Evolutionary conservation across 1,140 invertebrate genomes (phyloP).

Genomic region (Copidosoma floridanum): DNA sequence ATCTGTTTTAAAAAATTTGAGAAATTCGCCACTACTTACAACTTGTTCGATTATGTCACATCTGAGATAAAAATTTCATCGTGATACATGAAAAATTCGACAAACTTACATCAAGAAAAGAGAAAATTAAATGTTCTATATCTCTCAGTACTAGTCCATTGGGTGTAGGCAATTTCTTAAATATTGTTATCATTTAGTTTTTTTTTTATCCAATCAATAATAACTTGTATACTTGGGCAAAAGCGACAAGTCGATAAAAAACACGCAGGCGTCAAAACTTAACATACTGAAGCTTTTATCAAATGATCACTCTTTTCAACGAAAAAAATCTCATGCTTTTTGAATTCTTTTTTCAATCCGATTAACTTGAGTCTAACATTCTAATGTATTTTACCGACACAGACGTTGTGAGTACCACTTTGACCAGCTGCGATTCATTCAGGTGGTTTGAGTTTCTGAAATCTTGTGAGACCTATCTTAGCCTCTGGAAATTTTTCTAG

Average conservation of each 20-base stretch:
- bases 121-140: neutral
- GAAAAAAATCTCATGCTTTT: neutral
- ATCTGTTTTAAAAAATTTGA: neutral
- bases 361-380: neutral
- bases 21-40: neutral
- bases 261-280: neutral
- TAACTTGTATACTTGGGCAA: too few species aligned
- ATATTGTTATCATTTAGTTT: neutral
- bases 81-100: neutral
- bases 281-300: neutral
- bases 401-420: neutral
- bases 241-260: too few species aligned
- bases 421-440: neutral
- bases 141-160: neutral
- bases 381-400: neutral
- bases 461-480: too few species aligned
- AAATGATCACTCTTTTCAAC: neutral
- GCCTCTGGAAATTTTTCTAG: too few species aligned
- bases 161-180: neutral
- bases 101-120: neutral
- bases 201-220: neutral
- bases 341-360: neutral
- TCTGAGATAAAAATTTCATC: neutral
- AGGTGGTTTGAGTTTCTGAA: too few species aligned
- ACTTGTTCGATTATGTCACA: too few species aligned